Conservation (phyloP, 2,797 vertebrate species). For the Sciurus vulgaris region DNA sequence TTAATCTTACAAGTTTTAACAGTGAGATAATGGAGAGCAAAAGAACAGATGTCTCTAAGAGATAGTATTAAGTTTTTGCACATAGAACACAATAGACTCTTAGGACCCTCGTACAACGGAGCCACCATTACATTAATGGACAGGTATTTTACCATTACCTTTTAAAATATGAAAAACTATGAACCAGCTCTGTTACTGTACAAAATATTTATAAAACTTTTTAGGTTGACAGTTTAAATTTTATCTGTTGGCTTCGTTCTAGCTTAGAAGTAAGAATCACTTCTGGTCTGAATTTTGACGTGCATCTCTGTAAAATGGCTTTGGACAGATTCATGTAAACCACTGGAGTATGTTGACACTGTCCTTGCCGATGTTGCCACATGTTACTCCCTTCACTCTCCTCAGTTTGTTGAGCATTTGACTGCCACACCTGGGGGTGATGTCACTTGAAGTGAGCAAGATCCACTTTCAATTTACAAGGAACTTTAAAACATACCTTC, state of each 20-base stretch:
- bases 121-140: neutral
- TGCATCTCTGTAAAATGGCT: neutral
- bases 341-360: neutral
- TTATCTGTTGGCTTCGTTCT: conserved; percentile 35
- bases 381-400: neutral
- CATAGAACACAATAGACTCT: neutral
- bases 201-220: neutral
- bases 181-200: neutral
- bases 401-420: neutral
- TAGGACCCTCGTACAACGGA: neutral
- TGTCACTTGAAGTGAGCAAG: neutral
- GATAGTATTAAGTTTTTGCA: neutral
- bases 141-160: neutral
- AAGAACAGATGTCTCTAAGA: neutral
- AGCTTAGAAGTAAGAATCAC: neutral
- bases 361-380: neutral
- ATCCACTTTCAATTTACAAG: neutral
- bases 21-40: neutral
- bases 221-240: conserved; percentile 10
- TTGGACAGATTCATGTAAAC: neutral
- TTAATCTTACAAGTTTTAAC: conserved; percentile 11
- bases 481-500: neutral
- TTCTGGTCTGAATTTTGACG: conserved; percentile 29
- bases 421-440: neutral
- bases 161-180: conserved; percentile 45